These are phyloP conservation scores for Tipula unca DNA, from an alignment of 2,888 invertebrate species.

Conservation along the genomic window DNA sequence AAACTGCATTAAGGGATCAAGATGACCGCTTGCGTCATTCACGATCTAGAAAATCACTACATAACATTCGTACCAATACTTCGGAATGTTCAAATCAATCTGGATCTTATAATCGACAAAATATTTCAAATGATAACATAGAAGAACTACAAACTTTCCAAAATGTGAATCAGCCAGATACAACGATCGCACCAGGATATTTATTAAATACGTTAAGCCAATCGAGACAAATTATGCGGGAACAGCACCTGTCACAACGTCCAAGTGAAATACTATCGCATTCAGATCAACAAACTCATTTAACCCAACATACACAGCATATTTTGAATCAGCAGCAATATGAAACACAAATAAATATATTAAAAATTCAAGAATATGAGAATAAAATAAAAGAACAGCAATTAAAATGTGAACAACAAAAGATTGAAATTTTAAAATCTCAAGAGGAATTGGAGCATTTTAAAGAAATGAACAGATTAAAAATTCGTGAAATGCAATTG, in stretches of 20 bases:
- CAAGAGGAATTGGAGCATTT: constrained; percentile 38
- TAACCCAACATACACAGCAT: background rate
- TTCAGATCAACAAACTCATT: background rate
- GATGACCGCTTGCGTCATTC: background rate
- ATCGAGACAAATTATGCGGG: background rate
- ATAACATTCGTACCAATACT: background rate
- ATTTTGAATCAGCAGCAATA: background rate
- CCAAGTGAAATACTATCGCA: background rate
- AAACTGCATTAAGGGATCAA: background rate
- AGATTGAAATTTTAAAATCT: constrained; percentile 35
- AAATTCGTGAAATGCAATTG: constrained; percentile 37
- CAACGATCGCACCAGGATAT: background rate
- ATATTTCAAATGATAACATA: background rate
- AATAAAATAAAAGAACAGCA: constrained; percentile 37
- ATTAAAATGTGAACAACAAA: constrained; percentile 35
- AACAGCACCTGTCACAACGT: background rate
- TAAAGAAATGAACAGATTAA: constrained; percentile 36
- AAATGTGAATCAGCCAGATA: background rate
- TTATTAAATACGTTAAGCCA: background rate
- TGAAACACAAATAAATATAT: constrained; percentile 16
- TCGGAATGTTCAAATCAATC: background rate
- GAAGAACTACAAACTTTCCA: constrained; percentile 2
- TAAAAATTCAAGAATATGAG: constrained; percentile 37
- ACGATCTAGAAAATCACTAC: background rate
- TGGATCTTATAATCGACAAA: background rate